phyloP scores from a whole-genome alignment of 2,888 invertebrate genomes.

The Erebia ligea region DNA sequence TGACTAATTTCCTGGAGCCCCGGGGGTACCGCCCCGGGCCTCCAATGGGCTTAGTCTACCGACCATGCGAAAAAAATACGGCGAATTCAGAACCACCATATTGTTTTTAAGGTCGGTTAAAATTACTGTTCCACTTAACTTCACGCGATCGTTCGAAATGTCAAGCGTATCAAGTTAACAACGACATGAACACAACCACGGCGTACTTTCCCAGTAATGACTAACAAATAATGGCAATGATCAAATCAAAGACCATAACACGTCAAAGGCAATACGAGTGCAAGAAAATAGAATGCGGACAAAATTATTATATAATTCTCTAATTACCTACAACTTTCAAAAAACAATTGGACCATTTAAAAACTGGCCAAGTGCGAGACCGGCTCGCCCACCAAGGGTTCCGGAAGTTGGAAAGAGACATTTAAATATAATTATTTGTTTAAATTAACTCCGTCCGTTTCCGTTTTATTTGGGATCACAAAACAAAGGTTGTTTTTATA shows the following conservation, averaged over 20 bases:
- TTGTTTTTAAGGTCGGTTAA: not conserved
- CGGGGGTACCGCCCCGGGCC: too few species aligned
- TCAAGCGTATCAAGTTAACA: conserved; percentile 23
- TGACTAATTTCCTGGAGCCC: too few species aligned
- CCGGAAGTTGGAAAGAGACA: too few species aligned
- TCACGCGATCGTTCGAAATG: conserved; percentile 16
- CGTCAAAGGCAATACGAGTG: conserved; percentile 13
- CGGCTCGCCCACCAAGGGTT: too few species aligned
- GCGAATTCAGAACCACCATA: not conserved
- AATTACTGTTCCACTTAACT: conserved; percentile 15
- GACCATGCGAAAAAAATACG: not conserved
- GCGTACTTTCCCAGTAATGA: conserved; percentile 27
- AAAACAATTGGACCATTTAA: not conserved
- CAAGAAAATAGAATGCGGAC: conserved; percentile 21
- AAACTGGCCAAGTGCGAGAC: too few species aligned
- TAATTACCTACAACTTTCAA: conserved; percentile 27
- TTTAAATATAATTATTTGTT: too few species aligned
- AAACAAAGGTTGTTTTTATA: too few species aligned
- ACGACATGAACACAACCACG: conserved; percentile 24
- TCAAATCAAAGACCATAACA: conserved; percentile 12
- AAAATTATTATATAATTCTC: conserved; percentile 20
- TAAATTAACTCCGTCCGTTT: too few species aligned
- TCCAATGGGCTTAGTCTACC: too few species aligned
- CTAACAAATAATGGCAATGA: conserved; percentile 10
- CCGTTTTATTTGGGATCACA: too few species aligned